Percentiles rank a stretch among this genome's conserved stretches.
Evolutionary conservation across 1,140 invertebrate species (phyloP).

Genomic region (Meteorus sp.): DNA sequence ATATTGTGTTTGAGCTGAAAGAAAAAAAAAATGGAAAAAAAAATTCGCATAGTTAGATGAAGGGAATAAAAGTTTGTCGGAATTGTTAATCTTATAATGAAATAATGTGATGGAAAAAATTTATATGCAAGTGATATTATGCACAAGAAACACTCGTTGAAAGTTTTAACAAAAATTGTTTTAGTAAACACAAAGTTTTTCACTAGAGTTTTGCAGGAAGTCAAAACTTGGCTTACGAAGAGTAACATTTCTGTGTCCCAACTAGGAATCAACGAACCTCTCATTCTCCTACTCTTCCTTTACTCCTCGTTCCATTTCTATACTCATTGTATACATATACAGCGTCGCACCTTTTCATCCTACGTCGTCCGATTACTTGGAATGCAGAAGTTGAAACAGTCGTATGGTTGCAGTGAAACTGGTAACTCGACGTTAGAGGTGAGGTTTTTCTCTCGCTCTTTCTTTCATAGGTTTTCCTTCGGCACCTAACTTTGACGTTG

Average conservation of each 20-base stretch:
- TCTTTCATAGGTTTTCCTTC: constrained; percentile 4
- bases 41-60: too few relatives aligned
- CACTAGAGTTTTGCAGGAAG: background rate
- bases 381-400: too few relatives aligned
- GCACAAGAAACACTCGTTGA: background rate
- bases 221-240: background rate
- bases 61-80: too few relatives aligned
- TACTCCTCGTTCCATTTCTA: background rate
- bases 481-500: background rate
- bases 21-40: too few relatives aligned
- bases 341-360: too few relatives aligned
- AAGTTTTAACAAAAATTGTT: constrained; percentile 3
- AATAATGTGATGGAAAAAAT: background rate
- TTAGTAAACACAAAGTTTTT: constrained; percentile 3
- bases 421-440: background rate
- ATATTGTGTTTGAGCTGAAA: too few relatives aligned
- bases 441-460: background rate
- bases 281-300: background rate
- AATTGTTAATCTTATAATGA: background rate
- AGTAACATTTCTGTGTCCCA: constrained; percentile 2
- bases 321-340: too few relatives aligned
- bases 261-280: constrained; percentile 6
- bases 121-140: background rate
- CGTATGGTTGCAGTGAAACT: too few relatives aligned
- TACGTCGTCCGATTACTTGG: too few relatives aligned